Percentiles rank a stretch among this genome's conserved stretches.
These are phyloP conservation scores for Galleria mellonella DNA, from an alignment of 1,140 invertebrate genomes.

Conservation along the genomic window DNA sequence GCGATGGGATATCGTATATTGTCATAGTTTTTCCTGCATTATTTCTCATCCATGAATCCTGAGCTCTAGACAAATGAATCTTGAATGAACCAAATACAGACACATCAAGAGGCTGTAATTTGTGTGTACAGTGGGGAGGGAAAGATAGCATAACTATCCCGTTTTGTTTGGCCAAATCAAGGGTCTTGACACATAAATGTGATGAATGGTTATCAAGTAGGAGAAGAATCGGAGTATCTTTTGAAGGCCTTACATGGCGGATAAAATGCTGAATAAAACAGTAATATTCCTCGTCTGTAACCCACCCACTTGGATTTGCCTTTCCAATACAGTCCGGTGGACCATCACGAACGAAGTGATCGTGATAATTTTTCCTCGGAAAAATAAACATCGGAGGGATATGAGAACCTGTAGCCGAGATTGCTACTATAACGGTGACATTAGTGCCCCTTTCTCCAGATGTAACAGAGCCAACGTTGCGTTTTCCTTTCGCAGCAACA, in stretches of 20 bases:
- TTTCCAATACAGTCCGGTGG: no score
- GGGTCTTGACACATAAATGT: constrained; percentile 24
- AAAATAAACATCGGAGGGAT: no score
- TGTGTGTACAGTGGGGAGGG: constrained; percentile 55
- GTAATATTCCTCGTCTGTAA: no score
- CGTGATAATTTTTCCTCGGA: no score
- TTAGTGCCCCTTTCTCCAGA: no score
- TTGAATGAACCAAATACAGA: constrained; percentile 56
- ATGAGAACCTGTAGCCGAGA: no score
- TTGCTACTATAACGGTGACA: no score
- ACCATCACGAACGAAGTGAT: no score
- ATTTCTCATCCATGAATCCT: constrained; percentile 29
- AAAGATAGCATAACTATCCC: constrained; percentile 35
- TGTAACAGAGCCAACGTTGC: no score
- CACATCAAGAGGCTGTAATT: constrained; percentile 62
- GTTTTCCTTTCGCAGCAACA: no score
- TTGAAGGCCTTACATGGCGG: constrained; percentile 15
- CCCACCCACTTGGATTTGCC: no score
- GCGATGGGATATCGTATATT: constrained; percentile 6
- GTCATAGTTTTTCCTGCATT: constrained; percentile 35
- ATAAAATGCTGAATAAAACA: constrained; percentile 18
- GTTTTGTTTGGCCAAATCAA: constrained; percentile 24
- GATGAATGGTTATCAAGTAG: constrained; percentile 36
- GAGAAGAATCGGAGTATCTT: constrained; percentile 17
- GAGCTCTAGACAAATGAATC: constrained; percentile 26